Conservation (phyloP, 2,888 invertebrate species). For the Gastracanthus pulcherrimus region DNA sequence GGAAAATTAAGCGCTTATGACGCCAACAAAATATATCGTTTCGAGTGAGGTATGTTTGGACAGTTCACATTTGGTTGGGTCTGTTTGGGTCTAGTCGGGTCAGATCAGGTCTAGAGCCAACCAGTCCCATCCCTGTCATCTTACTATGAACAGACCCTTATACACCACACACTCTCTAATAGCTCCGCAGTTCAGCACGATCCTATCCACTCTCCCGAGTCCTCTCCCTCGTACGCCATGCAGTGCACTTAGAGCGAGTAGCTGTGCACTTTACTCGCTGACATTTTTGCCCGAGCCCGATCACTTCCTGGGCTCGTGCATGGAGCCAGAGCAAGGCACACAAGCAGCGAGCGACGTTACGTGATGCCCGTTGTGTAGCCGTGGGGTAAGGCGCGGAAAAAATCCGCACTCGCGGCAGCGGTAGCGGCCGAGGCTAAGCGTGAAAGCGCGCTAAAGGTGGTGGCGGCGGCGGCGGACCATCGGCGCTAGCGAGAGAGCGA, state of each 20-base stretch:
- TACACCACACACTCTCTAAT: no score
- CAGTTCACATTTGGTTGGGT: no score
- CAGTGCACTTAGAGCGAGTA: neutral
- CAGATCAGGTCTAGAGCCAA: no score
- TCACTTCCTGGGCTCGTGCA: constrained; percentile 68
- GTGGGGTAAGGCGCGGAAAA: constrained; percentile 32
- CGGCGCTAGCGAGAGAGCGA: neutral
- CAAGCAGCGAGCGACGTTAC: constrained; percentile 60
- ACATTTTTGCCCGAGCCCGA: constrained; percentile 57
- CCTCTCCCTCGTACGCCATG: neutral
- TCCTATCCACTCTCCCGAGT: no score
- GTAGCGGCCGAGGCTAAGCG: constrained; percentile 60
- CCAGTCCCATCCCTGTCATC: no score
- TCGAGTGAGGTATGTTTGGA: no score
- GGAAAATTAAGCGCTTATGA: no score
- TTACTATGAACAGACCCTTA: no score
- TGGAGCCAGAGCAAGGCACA: constrained; percentile 24
- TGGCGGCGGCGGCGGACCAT: constrained; percentile 59
- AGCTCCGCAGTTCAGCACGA: no score
- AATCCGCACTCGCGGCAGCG: constrained; percentile 55
- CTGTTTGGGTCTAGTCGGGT: no score
- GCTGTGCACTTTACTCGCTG: neutral
- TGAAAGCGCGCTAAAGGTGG: constrained; percentile 68
- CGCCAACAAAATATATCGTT: no score
- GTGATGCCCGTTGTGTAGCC: constrained; percentile 51